phyloP scores from a whole-genome alignment of 2,888 invertebrate genomes.

The Eledona agricola region DNA sequence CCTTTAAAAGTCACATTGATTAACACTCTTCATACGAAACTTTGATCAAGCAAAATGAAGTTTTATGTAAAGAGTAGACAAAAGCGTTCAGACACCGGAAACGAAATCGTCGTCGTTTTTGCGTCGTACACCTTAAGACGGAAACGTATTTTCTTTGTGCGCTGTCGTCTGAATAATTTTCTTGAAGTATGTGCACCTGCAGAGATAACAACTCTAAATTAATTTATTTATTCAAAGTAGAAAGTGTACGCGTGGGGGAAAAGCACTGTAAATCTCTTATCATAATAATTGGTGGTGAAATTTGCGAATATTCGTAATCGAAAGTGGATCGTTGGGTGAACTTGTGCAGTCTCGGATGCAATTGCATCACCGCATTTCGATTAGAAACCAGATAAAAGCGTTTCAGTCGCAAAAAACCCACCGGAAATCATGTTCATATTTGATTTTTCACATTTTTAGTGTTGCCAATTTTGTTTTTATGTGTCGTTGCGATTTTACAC shows the following conservation, averaged over 20 bases:
- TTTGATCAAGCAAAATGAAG: too few relatives aligned
- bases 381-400: conserved; percentile 14
- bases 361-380: conserved; percentile 10
- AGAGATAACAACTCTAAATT: too few relatives aligned
- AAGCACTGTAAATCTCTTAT: conserved; percentile 2
- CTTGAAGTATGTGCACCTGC: too few relatives aligned
- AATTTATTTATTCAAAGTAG: conserved; percentile 21
- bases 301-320: conserved; percentile 6
- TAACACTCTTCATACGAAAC: too few relatives aligned
- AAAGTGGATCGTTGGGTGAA: conserved; percentile 3
- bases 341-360: neutral
- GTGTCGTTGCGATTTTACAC: conserved; percentile 8
- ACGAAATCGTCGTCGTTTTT: too few relatives aligned
- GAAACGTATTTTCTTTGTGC: too few relatives aligned
- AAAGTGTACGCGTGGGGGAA: conserved; percentile 11
- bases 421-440: conserved; percentile 16
- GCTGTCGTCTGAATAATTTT: too few relatives aligned
- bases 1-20: too few relatives aligned
- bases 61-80: too few relatives aligned
- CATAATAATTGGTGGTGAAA: conserved; percentile 10
- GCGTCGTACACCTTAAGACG: too few relatives aligned
- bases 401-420: conserved; percentile 5
- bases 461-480: conserved; percentile 8
- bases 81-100: too few relatives aligned
- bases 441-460: conserved; percentile 19